Conservation (phyloP, 2,888 invertebrate species). For the Phorcus lineatus region DNA sequence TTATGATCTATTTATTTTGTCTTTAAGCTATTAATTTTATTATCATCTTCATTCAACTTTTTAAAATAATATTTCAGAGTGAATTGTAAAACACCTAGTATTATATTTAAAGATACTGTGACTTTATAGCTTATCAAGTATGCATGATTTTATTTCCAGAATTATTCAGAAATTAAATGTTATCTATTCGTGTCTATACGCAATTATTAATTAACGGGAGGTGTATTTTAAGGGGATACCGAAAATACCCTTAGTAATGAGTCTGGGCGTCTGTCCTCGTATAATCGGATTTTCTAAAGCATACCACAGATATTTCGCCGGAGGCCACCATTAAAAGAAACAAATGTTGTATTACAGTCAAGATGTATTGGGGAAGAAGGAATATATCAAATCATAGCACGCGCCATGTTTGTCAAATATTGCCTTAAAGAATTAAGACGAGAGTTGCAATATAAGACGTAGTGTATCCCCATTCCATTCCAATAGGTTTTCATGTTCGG, state of each 20-base stretch:
- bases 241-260: background rate
- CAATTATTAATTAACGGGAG: background rate
- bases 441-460: background rate
- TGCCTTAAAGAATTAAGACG: background rate
- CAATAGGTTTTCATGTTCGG: background rate
- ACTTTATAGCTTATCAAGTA: too few relatives aligned
- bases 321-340: background rate
- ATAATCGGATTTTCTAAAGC: conserved; percentile 15
- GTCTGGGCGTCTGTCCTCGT: background rate
- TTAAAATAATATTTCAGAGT: too few relatives aligned
- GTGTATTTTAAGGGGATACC: background rate
- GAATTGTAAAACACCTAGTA: too few relatives aligned
- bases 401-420: background rate
- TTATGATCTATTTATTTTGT: too few relatives aligned
- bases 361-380: background rate
- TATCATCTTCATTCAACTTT: too few relatives aligned
- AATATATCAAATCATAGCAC: conserved; percentile 8
- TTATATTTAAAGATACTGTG: too few relatives aligned
- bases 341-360: background rate
- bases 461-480: background rate
- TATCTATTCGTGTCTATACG: too few relatives aligned
- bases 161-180: too few relatives aligned
- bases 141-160: too few relatives aligned
- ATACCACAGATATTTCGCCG: background rate
- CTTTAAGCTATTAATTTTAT: too few relatives aligned